Conservation (phyloP, 2,888 invertebrate genomes). For the Uropetala carovei region DNA sequence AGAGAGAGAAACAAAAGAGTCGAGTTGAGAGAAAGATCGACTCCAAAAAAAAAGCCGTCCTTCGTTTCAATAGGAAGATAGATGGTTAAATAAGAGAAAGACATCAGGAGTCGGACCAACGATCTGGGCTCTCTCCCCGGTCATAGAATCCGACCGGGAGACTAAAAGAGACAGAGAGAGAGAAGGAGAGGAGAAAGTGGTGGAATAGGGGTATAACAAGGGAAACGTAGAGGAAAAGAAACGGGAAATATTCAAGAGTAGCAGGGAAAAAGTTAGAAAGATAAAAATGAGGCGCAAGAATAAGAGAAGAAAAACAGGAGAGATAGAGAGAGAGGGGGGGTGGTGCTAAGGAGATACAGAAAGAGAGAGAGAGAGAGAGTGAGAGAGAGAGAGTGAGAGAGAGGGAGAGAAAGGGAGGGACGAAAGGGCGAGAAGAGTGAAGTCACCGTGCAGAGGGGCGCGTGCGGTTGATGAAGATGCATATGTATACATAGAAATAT, state of each 20-base stretch:
- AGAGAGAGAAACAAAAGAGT: not conserved
- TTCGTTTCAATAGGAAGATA: slow-evolving; percentile 6
- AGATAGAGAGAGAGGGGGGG: not conserved
- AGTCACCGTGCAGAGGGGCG: slow-evolving; percentile 43
- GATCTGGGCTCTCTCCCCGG: not conserved
- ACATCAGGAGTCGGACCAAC: not conserved
- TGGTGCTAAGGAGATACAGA: not conserved
- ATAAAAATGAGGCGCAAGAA: no score
- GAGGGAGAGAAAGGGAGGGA: slow-evolving; percentile 65
- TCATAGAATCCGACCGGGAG: not conserved
- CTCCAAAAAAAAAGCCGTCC: not conserved
- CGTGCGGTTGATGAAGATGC: slow-evolving; percentile 32
- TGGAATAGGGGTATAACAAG: not conserved
- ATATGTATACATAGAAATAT: not conserved
- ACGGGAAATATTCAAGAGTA: slow-evolving; percentile 1
- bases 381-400: slow-evolving; percentile 15
- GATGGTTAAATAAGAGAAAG: slow-evolving; percentile 49
- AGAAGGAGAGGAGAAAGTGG: not conserved
- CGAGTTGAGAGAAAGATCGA: not conserved
- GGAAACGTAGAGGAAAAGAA: slow-evolving; percentile 60
- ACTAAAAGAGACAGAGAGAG: slow-evolving; percentile 61
- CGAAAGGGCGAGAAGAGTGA: not conserved
- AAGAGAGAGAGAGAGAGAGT: slow-evolving; percentile 61
- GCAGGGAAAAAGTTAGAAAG: slow-evolving; percentile 26
- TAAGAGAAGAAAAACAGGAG: no score